These are phyloP conservation scores for Haliclystus octoradiatus DNA, from an alignment of 30 jellyfish, hydroid and myxozoan species.

Conservation along the genomic window DNA sequence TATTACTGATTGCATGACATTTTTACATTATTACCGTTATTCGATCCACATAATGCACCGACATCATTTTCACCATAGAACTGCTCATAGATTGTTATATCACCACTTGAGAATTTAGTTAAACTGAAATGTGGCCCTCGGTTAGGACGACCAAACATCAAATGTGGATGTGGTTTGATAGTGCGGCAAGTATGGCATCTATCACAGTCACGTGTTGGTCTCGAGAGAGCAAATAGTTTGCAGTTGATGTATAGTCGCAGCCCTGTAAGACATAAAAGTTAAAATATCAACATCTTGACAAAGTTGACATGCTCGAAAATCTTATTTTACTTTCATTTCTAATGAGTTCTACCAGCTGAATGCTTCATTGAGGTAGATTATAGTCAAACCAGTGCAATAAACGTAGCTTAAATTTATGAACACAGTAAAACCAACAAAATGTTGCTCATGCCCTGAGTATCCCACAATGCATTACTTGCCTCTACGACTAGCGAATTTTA, in stretches of 20 bases:
- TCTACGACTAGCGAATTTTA: too few species aligned
- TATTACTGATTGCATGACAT: too few species aligned
- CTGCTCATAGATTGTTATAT: conserved; percentile 61
- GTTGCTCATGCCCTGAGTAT: too few species aligned
- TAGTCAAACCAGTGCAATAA: neutral
- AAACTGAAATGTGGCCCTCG: conserved; percentile 94
- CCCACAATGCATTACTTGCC: too few species aligned
- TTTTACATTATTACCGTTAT: conserved; percentile 67
- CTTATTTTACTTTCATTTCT: too few species aligned
- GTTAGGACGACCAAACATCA: conserved; percentile 95
- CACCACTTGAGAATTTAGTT: conserved; percentile 89
- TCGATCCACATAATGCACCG: conserved; percentile 55
- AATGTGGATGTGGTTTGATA: conserved; percentile 80
- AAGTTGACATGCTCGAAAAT: too few species aligned
- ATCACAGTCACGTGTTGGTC: conserved; percentile 66
- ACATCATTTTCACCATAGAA: conserved; percentile 62
- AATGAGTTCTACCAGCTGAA: too few species aligned
- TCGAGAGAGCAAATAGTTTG: conserved; percentile 63
- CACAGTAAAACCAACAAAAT: neutral
- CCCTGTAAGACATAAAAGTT: conserved; percentile 16
- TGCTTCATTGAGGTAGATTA: too few species aligned
- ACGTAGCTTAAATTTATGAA: neutral
- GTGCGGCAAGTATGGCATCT: conserved; percentile 16
- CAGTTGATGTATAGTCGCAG: conserved; percentile 72
- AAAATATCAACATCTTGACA: neutral